These are phyloP conservation scores for Spisula subtruncata DNA, from an alignment of 2,888 invertebrate genomes.

Conservation along the genomic window DNA sequence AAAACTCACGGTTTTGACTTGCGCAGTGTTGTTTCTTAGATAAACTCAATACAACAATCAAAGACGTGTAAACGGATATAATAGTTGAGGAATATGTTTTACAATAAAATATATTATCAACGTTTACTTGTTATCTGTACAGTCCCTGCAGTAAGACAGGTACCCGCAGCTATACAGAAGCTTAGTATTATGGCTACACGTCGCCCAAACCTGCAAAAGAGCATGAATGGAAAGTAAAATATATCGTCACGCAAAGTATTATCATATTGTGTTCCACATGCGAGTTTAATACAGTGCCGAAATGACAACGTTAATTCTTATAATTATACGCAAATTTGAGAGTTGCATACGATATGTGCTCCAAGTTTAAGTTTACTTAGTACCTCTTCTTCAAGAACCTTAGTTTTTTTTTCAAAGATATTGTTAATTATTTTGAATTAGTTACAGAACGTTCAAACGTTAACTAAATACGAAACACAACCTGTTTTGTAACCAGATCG, in stretches of 20 bases:
- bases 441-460: neutral
- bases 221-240: neutral
- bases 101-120: too few species aligned
- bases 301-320: too few species aligned
- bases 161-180: constrained; percentile 32
- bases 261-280: neutral
- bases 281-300: neutral
- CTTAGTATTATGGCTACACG: constrained; percentile 40
- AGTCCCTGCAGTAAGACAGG: constrained; percentile 35
- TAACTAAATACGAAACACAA: neutral
- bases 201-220: constrained; percentile 48
- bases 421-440: neutral
- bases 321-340: too few species aligned
- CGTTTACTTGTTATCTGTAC: constrained; percentile 46
- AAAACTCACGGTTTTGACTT: too few species aligned
- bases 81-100: too few species aligned
- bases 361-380: too few species aligned
- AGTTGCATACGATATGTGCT: too few species aligned
- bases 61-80: too few species aligned
- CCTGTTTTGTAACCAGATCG: constrained; percentile 53
- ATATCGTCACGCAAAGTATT: too few species aligned
- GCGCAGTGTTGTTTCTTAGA: too few species aligned
- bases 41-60: too few species aligned
- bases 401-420: neutral
- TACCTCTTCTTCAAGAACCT: too few species aligned